Evolutionary conservation across 2,113 vertebrate genomes (phyloP).

Genomic region (Engystomops pustulosus): DNA sequence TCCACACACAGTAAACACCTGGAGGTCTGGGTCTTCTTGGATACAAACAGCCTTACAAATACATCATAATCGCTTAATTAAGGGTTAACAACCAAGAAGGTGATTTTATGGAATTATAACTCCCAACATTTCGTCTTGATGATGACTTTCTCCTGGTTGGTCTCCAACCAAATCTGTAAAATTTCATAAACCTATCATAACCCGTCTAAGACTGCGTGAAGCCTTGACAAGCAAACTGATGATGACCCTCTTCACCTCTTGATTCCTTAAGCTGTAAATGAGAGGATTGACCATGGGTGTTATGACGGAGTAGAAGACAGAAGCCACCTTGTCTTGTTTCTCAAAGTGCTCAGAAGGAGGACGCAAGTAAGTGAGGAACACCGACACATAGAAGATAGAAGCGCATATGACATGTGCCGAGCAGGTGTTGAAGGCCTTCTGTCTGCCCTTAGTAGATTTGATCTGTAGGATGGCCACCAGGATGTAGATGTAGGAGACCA

Average conservation of each 20-base stretch:
- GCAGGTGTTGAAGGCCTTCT: conserved; percentile 30
- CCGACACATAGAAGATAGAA: conserved; percentile 7
- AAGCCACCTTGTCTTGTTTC: conserved; percentile 37
- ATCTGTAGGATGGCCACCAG: conserved; percentile 15
- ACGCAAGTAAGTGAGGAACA: conserved; percentile 8
- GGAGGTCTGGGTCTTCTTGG: too few relatives aligned
- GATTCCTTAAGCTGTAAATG: conserved; percentile 43
- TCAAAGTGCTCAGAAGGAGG: conserved; percentile 15
- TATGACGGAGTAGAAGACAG: conserved; percentile 27
- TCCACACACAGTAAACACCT: too few relatives aligned
- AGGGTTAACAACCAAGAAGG: too few relatives aligned
- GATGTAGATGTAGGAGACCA: conserved; percentile 25
- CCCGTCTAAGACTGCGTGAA: not conserved
- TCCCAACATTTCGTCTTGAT: too few relatives aligned
- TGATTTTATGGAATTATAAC: too few relatives aligned
- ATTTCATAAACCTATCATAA: not conserved
- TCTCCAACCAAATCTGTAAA: not conserved
- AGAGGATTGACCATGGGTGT: conserved; percentile 44
- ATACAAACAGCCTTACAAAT: too few relatives aligned
- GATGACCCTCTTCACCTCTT: not conserved
- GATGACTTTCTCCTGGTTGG: too few relatives aligned
- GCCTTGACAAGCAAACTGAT: not conserved
- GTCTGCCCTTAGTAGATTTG: not conserved
- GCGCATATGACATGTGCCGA: conserved; percentile 32
- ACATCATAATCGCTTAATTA: too few relatives aligned